phyloP scores from a whole-genome alignment of 2,888 invertebrate species.

The Balanococcus diminutus region DNA sequence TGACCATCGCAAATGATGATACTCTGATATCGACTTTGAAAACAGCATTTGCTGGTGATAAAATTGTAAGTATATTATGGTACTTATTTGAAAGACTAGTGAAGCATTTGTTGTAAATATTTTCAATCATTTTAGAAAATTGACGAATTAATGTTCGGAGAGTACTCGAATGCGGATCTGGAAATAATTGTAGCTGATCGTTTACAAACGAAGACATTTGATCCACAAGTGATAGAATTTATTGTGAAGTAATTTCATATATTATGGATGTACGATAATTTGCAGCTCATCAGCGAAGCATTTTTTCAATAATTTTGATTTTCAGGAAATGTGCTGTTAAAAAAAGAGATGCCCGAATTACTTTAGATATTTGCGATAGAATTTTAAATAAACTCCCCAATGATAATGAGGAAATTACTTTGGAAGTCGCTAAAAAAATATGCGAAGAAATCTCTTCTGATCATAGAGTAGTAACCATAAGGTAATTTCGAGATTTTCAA shows the following conservation, averaged over 20 bases:
- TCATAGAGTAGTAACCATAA: background rate
- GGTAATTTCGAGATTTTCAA: background rate
- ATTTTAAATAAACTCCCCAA: background rate
- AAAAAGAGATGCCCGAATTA: background rate
- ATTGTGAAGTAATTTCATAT: background rate
- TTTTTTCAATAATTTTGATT: background rate
- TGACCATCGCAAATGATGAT: slow-evolving; percentile 8
- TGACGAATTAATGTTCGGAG: background rate
- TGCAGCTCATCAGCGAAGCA: background rate
- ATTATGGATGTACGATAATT: background rate
- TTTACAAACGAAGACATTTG: background rate
- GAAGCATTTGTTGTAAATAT: background rate
- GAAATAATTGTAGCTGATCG: background rate
- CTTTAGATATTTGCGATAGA: background rate
- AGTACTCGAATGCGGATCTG: background rate
- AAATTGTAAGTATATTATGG: slow-evolving; percentile 21
- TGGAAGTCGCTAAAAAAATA: background rate
- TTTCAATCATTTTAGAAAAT: background rate
- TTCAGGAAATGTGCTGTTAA: background rate
- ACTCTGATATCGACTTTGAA: background rate
- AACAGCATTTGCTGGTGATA: background rate
- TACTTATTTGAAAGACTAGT: background rate
- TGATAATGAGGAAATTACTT: background rate
- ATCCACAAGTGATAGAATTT: background rate
- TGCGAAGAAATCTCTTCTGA: background rate